Evolutionary conservation across 2,888 invertebrate genomes (phyloP).

Genomic region (Drosophila leonis): DNA sequence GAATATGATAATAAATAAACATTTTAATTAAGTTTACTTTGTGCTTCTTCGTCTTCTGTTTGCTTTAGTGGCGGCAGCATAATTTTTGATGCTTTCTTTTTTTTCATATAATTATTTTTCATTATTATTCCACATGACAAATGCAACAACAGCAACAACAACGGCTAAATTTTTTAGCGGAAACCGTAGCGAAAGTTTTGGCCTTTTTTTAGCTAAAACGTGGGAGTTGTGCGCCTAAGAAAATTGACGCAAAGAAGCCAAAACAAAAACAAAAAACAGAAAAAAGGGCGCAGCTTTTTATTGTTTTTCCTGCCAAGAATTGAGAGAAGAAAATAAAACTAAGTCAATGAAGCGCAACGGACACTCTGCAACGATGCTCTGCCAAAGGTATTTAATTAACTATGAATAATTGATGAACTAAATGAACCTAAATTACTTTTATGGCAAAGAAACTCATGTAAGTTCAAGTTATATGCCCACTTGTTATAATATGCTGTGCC

Average conservation of each 20-base stretch:
- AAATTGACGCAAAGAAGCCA: conserved; percentile 21
- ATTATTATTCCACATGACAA: conserved; percentile 61
- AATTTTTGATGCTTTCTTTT: conserved; percentile 35
- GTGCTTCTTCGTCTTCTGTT: conserved; percentile 7
- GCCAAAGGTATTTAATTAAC: neutral
- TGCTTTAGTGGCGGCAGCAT: conserved; percentile 20
- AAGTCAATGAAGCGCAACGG: conserved; percentile 18
- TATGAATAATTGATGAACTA: neutral
- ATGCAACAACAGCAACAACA: conserved; percentile 32
- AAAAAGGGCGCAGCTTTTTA: conserved; percentile 53
- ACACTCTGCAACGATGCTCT: neutral
- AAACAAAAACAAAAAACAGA: conserved; percentile 4
- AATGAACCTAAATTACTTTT: neutral
- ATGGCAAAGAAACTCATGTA: neutral
- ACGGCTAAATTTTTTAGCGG: conserved; percentile 47
- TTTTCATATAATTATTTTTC: conserved; percentile 40
- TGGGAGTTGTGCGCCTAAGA: conserved; percentile 37
- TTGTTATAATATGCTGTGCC: neutral
- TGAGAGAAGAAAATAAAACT: neutral
- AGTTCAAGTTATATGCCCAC: neutral
- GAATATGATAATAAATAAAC: conserved; percentile 10
- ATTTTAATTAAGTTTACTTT: conserved; percentile 39
- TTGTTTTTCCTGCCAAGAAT: conserved; percentile 4
- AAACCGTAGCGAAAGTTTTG: conserved; percentile 67
- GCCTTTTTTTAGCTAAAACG: conserved; percentile 32